Evolutionary conservation across 1,140 invertebrate species (phyloP), one percentile per base, ranked within the genome.

Genomic region (Carposina sasakii): DNA sequence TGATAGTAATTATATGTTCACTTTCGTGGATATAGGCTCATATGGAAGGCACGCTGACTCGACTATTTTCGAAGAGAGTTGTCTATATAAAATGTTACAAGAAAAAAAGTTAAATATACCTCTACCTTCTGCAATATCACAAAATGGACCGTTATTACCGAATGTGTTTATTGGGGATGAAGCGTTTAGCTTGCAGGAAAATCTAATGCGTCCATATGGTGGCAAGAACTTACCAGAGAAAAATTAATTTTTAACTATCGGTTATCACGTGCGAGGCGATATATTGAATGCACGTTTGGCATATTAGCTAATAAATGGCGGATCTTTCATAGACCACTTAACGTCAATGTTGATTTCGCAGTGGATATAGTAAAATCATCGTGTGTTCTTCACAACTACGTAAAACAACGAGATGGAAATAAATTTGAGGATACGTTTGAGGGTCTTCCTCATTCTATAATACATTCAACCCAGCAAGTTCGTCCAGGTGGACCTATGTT

Each of bases 201-300:
- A 75, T 46, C 48, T 86, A 41, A 71, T 87, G 69, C 81, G 75
- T 39, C 79, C 81, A 49, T 87, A 68, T 56, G 52, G 58, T 24
- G 63, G 63, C 23, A 64, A 51, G 21, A 41, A 56, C 63, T 53
- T 81, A 20, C 58, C 54, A 40, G 46, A 62, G 9, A 46, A 73
- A 46, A 87, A 63, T 57, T 58, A 46, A 63, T 86, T 33, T 88
- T 76, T 58, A 87, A 88, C 52, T 88, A 87, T 49, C 54, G 77
- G 42, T 53, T 85, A 28, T 74, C 62, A 20, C 48, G 74, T 9
- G 81, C 74, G 9, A 53, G 82, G 52, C 49, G 79, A 46, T 70
- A 81, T 39, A 65, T 87, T 4, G 65, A 71, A 56, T 67, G 67
- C 40, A 70, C 72, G 24, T 88, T 89, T 67, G 87, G 85, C 8